Base-by-base conservation (phyloP, 2,888 invertebrate genomes). In the Drosophila melanosoma region DNA sequence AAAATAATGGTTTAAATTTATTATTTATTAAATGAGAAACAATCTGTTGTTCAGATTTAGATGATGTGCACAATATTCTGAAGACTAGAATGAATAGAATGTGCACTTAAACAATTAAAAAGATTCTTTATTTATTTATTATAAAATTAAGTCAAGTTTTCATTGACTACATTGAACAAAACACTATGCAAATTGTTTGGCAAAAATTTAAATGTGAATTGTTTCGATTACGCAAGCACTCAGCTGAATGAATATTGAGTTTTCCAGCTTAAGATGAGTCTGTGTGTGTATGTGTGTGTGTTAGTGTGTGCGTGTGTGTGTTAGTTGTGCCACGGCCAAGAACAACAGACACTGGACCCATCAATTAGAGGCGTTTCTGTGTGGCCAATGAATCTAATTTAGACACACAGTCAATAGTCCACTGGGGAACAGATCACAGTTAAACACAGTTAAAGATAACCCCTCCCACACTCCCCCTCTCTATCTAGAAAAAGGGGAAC, bases 311-410 rank as follows among this genome's bases (percentile, higher is more conserved):
- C 1, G 36, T 15, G 15, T 45, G 45, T 45, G 23, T 15, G 40
- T 10, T 45, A 26, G 23, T 15, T 45, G 45, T 23, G 45, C 23
- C 8, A 23, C 4, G 8, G 23, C 23, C 45, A 45, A 45, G 8
- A 45, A 23, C 15, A 45, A 57, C 17, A 60, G 48, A 59, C 23
- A 33, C 67, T 82, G 74, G 88, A 54, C 74, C 83, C 74, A 89
- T 85, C 83, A 87, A 87, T 85, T 85, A 87, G 75, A 74, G 70
- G 69, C 67, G 69, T 45, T 45, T 70, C 52, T 57, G 73, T 72
- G 57, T 57, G 62, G 64, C 54, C 66, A 75, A 68, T 71, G 69
- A 69, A 76, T 62, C 79, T 78, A 79, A 79, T 80, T 71, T 67
- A 49, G 65, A 64, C 79, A 82, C 71, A 71, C 70, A 79, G 65